Conservation (phyloP, 2,797 vertebrate species). For the Mus caroli region DNA sequence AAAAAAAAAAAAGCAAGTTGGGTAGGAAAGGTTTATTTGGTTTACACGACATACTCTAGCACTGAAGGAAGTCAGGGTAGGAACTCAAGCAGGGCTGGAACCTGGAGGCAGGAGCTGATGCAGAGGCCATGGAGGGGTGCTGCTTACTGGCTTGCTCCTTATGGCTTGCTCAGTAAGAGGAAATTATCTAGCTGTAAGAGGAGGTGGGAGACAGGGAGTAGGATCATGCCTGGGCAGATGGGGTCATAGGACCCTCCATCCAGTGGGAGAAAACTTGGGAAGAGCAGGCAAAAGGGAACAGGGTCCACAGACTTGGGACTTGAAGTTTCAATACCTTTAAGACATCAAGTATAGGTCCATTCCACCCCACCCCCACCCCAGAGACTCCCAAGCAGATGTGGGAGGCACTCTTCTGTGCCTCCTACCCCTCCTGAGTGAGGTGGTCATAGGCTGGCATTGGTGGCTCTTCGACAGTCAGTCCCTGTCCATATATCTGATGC, state of each 20-base stretch:
- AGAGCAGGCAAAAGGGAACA: neutral
- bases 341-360: neutral
- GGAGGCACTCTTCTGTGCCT: neutral
- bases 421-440: neutral
- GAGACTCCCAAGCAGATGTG: neutral
- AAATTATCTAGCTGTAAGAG: neutral
- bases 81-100: neutral
- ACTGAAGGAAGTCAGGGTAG: neutral
- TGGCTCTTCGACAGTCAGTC: neutral
- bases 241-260: neutral
- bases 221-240: neutral
- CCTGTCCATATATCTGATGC: neutral
- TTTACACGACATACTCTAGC: neutral
- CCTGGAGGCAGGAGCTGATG: neutral
- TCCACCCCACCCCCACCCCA: neutral
- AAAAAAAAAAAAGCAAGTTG: neutral
- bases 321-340: neutral
- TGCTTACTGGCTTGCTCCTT: neutral
- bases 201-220: neutral
- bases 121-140: neutral
- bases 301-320: neutral
- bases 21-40: neutral
- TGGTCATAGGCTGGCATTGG: neutral
- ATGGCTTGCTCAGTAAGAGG: neutral
- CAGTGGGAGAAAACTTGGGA: neutral